Percentiles rank a stretch among this genome's conserved stretches.
These are phyloP conservation scores for Bubo blakistoni DNA, from an alignment of 2,113 vertebrate genomes.

Conservation along the genomic window DNA sequence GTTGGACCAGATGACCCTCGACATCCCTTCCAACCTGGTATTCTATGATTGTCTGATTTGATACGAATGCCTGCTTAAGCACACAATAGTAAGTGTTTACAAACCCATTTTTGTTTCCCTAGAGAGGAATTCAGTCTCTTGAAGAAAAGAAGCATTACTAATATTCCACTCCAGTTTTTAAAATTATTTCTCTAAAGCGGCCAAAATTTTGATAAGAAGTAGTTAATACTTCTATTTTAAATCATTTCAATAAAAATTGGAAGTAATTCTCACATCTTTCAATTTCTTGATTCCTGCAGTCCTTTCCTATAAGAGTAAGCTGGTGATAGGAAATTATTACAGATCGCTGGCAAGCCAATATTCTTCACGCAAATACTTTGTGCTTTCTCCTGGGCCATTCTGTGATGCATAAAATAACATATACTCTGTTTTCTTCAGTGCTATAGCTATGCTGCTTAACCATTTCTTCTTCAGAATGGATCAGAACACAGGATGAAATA, in stretches of 20 bases:
- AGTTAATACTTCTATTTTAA: neutral
- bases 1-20: no score
- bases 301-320: neutral
- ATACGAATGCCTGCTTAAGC: neutral
- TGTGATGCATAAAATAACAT: neutral
- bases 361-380: neutral
- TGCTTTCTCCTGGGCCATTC: neutral
- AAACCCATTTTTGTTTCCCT: neutral
- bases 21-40: no score
- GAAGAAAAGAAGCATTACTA: neutral
- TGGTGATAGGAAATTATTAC: neutral
- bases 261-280: neutral
- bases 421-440: neutral
- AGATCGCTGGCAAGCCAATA: neutral
- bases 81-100: neutral
- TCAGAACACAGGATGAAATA: neutral
- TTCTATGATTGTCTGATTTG: neutral
- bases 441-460: neutral
- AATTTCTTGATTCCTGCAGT: neutral
- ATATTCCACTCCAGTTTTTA: neutral
- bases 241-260: neutral
- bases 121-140: neutral
- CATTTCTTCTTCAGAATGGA: neutral
- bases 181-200: neutral
- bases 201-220: neutral